Evolutionary conservation across 2,888 invertebrate genomes (phyloP), one percentile per base, ranked within the genome.

Genomic region (Herminia tarsipennalis): DNA sequence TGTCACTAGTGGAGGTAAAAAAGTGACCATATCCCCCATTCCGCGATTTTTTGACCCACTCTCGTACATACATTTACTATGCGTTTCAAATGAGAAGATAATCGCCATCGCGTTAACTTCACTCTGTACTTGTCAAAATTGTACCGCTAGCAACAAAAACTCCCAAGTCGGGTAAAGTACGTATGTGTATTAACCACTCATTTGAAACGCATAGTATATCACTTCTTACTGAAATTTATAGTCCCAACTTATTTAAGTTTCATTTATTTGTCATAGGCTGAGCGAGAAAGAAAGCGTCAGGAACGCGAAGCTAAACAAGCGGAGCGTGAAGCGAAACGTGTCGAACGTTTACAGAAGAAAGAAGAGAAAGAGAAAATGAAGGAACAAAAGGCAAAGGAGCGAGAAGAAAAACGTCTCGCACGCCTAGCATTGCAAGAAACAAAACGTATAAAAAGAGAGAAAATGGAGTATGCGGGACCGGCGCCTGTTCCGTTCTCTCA

Each of bases 271-370:
- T 62, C 60, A 3, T 71, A 93, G 86, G 70, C 86, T 27, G 93
- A 93, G 68, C 86, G 92, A 36, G 93, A 93, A 47, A 93, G 92
- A 66, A 92, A 92, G 54, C 78, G 92, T 0, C 91, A 88, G 62
- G 93, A 93, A 64, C 83, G 86, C 8, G 92, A 93, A 73, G 88
- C 88, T 12, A 90, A 90, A 58, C 76, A 78, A 46, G 84, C 86
- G 0, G 91, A 92, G 29, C 93, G 93, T 24, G 92, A 92, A 66
- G 89, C 91, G 8, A 81, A 83, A 30, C 78, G 81, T 38, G 55
- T 86, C 5, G 93, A 93, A 35, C 76, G 92, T 1, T 56, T 92
- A 37, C 91, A 90, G 52, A 89, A 88, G 74, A 90, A 86, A 52
- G 92, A 91, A 63, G 92, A 92, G 64, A 88, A 92, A 51, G 85